Evolutionary conservation across 30 jellyfish, hydroid and myxozoan species (phyloP).

Genomic region (Cassiopea andromeda): DNA sequence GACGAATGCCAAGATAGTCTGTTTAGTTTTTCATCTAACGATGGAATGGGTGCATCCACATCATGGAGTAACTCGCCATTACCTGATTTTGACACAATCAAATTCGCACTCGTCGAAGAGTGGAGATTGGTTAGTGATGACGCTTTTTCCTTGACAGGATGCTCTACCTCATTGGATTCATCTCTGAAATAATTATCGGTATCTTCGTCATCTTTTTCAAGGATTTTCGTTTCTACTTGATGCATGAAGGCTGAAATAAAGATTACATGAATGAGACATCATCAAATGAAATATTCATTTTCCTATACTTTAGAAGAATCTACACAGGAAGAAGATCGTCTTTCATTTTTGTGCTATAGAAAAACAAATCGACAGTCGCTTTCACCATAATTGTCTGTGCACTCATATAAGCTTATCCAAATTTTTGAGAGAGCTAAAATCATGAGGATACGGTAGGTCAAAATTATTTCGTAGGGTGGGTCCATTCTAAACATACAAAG

Average conservation of each 20-base stretch:
- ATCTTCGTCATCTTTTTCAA: not conserved
- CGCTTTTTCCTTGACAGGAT: not conserved
- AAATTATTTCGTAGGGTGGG: too few species aligned
- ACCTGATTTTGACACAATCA: not conserved
- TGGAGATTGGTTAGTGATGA: not conserved
- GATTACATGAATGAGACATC: not conserved
- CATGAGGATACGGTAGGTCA: too few species aligned
- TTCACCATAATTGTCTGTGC: too few species aligned
- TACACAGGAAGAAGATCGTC: not conserved
- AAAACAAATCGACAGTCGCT: too few species aligned
- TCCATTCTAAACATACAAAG: too few species aligned
- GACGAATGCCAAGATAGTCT: conserved; percentile 85
- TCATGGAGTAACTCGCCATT: conserved; percentile 9
- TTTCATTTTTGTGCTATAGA: too few species aligned
- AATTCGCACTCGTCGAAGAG: not conserved
- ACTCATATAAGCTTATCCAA: too few species aligned
- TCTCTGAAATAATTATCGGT: not conserved
- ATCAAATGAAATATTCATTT: not conserved
- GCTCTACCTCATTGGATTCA: not conserved
- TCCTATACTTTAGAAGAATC: not conserved
- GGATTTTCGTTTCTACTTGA: conserved; percentile 50
- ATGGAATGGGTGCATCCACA: conserved; percentile 37
- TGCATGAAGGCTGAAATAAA: conserved; percentile 21
- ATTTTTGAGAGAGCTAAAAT: too few species aligned
- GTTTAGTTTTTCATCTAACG: conserved; percentile 66